Base-by-base conservation (phyloP, 2,888 invertebrate genomes). In the Phragmatobia fuliginosa region DNA sequence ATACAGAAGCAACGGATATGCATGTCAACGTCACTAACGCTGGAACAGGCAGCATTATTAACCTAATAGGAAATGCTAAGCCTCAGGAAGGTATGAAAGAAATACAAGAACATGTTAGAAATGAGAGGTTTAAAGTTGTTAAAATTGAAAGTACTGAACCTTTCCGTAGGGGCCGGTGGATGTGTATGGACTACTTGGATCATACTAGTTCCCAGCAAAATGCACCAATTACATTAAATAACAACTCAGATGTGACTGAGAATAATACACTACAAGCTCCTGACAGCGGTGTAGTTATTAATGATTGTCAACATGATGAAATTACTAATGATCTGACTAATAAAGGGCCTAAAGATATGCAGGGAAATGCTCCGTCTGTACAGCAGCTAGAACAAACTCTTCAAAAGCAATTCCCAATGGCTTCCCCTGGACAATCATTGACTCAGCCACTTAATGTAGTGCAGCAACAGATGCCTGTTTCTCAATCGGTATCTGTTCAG, bases 81-180 rank as follows among this genome's bases (percentile, higher is more conserved):
- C 90, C 95, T 80, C 88, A 95, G 88, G 91, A 96, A 95, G 90
- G 96, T 90, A 91, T 96, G 95, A 92, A 94, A 94, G 94, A 94
- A 86, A 96, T 97, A 86, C 97, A 97, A 90, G 96, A 97, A 86
- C 97, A 97, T 90, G 97, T 97, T 89, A 96, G 97, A 84, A 97
- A 97, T 92, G 97, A 97, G 92, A 96, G 99, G 78, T 99, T 99
- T 93, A 98, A 98, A 96, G 98, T 99, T 83, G 99, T 99, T 56
- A 99, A 99, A 96, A 98, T 99, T 83, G 98, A 98, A 93, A 98
- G 98, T 83, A 98, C 98, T n/a, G 98, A 98, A 92, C 98, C 99
- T 28, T 98, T 98, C 88, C 97, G 97, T 82, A 96, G 99, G 71
- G 99, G 99, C 36, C 96, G 99, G 82, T 99, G 99, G 99, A 97